Base-by-base conservation (phyloP, 2,797 vertebrate genomes). In the Valencia hispanica region DNA sequence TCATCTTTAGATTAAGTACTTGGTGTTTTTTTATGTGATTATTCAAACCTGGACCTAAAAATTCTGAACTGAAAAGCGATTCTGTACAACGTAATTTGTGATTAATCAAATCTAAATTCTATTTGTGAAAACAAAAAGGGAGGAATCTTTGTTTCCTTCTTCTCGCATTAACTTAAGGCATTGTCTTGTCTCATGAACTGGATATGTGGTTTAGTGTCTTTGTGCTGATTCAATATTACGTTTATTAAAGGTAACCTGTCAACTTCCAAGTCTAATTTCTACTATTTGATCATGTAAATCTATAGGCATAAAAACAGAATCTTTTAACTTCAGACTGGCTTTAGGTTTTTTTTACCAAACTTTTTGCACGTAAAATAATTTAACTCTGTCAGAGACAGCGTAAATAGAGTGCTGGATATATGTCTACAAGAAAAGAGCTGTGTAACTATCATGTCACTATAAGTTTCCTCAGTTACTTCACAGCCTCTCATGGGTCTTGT, bases 401-500 rank as follows among this genome's bases (percentile, higher is more conserved):
- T 91, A 92, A 89, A 93, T 92, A 91, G 80, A 87, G 72, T 77
- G 68, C 27, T 77, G 81, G 81, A 89, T 81, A 80, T 82, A 89
- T 75, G 87, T 87, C 85, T 78, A 34, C 72, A 74, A 73, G 69
- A 83, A 82, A 89, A 74, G 78, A 81, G 84, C 55, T 79, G 89
- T 87, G 87, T 89, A 89, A 91, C 86, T 88, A 57, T 87, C 86
- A 79, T 85, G 87, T 88, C 86, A 86, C 74, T 69, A 75, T 90
- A 83, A 92, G 91, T 92, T 86, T 83, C 81, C 82, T 83, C 82
- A 66, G 88, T 83, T 88, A 77, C 81, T 84, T 75, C 81, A 85
- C 76, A 57, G 84, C 73, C 70, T 83, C 85, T 94, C 92, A 94
- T 95, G 94, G 94, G 91, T 94, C 93, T 91, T 91, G 88, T 95